Percentiles rank a stretch among this genome's conserved stretches.
Evolutionary conservation across 2,113 vertebrate genomes (phyloP).

Genomic region (Tyrannus savana): DNA sequence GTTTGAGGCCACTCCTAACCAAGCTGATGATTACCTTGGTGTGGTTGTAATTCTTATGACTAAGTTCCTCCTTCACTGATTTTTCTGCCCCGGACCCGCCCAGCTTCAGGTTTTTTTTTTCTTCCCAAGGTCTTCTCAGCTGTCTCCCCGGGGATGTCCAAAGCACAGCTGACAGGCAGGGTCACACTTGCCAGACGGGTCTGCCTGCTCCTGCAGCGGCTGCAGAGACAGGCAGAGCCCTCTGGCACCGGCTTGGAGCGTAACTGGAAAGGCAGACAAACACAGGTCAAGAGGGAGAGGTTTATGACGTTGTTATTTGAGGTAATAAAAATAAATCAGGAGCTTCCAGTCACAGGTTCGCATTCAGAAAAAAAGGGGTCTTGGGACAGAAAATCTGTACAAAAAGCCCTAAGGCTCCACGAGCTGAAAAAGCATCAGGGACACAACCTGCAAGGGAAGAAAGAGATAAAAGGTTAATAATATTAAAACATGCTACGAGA

Average conservation of each 20-base stretch:
- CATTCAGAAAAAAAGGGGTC: accelerated
- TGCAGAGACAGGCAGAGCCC: neutral
- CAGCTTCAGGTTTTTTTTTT: neutral
- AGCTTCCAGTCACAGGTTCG: neutral
- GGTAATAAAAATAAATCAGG: neutral
- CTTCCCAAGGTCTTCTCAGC: neutral
- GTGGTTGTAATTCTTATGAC: neutral
- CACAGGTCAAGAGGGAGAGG: neutral
- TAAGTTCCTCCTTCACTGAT: neutral
- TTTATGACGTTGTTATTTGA: neutral
- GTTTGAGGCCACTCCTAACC: neutral
- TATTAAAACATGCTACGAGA: neutral
- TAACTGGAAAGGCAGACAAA: neutral
- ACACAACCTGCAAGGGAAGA: neutral
- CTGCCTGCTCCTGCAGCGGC: neutral
- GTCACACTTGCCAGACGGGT: slow-evolving; percentile 16
- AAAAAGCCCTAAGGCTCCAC: neutral
- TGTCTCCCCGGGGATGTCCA: neutral
- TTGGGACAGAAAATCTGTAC: neutral
- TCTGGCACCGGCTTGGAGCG: neutral
- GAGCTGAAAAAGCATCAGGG: neutral
- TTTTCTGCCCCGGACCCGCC: neutral
- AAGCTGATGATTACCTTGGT: neutral
- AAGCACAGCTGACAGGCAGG: neutral
- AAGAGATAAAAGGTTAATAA: neutral